Base-by-base conservation (phyloP, 2,888 invertebrate species). In the Aphidoletes aphidimyza region DNA sequence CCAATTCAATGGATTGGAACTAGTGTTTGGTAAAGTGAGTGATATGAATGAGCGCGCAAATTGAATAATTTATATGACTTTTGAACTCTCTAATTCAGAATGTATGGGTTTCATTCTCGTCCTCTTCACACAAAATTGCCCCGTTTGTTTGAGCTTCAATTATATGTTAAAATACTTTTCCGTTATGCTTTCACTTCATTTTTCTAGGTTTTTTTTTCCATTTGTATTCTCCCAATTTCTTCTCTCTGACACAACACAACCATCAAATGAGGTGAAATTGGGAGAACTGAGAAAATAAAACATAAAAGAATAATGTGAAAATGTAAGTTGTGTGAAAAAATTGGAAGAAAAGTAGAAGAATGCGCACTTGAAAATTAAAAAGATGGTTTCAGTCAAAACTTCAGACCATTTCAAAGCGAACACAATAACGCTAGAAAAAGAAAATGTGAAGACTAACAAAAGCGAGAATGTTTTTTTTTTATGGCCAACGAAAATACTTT, bases 121-220 rank as follows among this genome's bases (percentile, higher is more conserved):
- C 26, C 22, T 5, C 5, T 69, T 11, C 3, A 54, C 69, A 69
- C 34, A 30, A 69, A 69, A 69, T 69, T 69, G 26, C 69, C 69
- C 69, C 30, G n/a, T 54, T 69, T 69, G 30, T 69, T 69, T 69
- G 69, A 69, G 69, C n/a, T 30, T 69, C 69, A 69, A 69, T 69
- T 69, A 69, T 34, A n/a, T 19, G 69, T 69, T 6, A 14, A 69
- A n/a, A 69, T 30, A 69, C 69, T 69, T 69, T 69, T 9, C 30
- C 69, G 17, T 69, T 69, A 1, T 69, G 54, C 2, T 54, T 54
- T n/a, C 54, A 3, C 6, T 54, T 22, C 22, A n/a, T 1, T 11
- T 1, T 3, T 54, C 54, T 54, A 3, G n/a, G 11, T 47, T 17
- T 47, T 9, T 47, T 2, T 47, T 17, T 47, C 47, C 17, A 47